Evolutionary conservation across 1,140 invertebrate species (phyloP), one percentile per base, ranked within the genome.

Genomic region (Drosophila santomea): DNA sequence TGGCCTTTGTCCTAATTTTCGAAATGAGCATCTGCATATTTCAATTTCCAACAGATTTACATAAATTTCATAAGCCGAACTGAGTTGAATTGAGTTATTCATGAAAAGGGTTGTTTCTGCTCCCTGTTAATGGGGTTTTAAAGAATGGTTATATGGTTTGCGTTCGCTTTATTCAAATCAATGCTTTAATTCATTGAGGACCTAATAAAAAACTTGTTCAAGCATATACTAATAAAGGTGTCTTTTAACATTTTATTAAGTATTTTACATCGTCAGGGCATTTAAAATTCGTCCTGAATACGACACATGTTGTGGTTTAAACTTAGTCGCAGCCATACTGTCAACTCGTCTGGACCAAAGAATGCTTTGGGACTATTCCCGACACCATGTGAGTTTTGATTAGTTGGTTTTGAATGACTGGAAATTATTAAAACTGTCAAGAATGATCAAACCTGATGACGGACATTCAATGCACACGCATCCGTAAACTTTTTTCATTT

Each of bases 1-100:
- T 23, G 47, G 41, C 52, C 73, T 67, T 75, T 58, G 73, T 67
- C 61, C 73, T 76, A 76, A 76, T 76, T 76, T 76, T 52, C 48
- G 54, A 78, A 82, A 66, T 85, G 74, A 78, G 84, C 80, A 89
- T 89, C 84, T 89, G 85, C 84, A 89, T 89, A 89, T 89, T 89
- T 89, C 84, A 89, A 89, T 89, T 89, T 89, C 50, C 38, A 51
- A 36, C 69, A 80, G 80, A 89, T 89, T 89, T 89, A 78, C 84
- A 89, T 89, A 89, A 83, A 83, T 81, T 81, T 61, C 56, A 73
- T 63, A 56, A 58, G 39, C 63, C 39, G 61, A 15, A 28, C 44
- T 56, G 36, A 28, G 63, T 39, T 57, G 57, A 55, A 43, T 54
- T 62, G 67, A 77, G 78, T 67, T 81, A 81, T 81, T 83, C 84